phyloP scores from a whole-genome alignment of 2,113 vertebrate genomes.

The Dipodomys spectabilis region DNA sequence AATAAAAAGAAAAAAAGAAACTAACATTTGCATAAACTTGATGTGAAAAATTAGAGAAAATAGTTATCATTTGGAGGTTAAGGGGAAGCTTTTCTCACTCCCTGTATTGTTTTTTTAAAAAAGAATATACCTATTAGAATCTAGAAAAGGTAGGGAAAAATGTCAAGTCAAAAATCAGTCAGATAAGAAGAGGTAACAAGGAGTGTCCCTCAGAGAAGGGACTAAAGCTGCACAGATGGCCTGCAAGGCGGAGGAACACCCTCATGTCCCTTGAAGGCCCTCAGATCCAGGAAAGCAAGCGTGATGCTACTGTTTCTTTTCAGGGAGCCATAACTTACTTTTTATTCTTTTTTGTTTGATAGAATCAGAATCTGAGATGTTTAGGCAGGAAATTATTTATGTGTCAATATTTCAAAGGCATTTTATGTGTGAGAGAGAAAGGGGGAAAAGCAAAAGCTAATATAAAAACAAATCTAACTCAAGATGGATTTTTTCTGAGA shows the following conservation, averaged over 20 bases:
- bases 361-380: conserved; percentile 60
- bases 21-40: conserved; percentile 26
- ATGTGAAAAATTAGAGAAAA: conserved; percentile 10
- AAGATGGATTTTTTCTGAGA: conserved; percentile 66
- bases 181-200: conserved; percentile 39
- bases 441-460: conserved; percentile 52
- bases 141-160: neutral
- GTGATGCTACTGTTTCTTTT: neutral
- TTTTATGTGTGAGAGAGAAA: conserved; percentile 63
- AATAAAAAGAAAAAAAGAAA: conserved; percentile 54
- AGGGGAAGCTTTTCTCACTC: neutral
- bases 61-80: neutral
- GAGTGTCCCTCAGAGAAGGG: neutral
- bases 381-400: conserved; percentile 76
- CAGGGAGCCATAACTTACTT: neutral
- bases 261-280: neutral
- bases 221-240: neutral
- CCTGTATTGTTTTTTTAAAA: neutral
- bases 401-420: conserved; percentile 66
- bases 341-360: conserved; percentile 35
- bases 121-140: conserved; percentile 27
- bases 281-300: neutral
- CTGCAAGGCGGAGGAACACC: no score
- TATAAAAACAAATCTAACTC: conserved; percentile 74
- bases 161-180: neutral